These are phyloP conservation scores for Pentalonia nigronervosa DNA, from an alignment of 1,140 invertebrate genomes.

Conservation along the genomic window DNA sequence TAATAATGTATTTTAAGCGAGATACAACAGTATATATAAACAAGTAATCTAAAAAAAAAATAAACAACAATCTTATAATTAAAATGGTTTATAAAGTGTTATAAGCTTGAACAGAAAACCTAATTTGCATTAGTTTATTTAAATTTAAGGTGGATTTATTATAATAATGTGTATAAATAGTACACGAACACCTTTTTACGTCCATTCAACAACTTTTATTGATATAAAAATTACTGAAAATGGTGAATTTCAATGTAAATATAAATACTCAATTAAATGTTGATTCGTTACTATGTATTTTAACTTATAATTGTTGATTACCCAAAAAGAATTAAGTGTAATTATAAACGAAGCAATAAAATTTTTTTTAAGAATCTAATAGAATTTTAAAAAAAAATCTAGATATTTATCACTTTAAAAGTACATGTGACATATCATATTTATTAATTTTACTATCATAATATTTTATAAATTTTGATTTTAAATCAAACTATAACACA, in stretches of 20 bases:
- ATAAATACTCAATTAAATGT: too few species aligned
- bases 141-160: not conserved
- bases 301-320: not conserved
- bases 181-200: not conserved
- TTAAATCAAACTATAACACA: too few species aligned
- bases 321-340: not conserved
- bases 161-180: not conserved
- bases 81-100: not conserved
- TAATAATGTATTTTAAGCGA: not conserved
- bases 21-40: not conserved
- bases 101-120: not conserved
- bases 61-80: not conserved
- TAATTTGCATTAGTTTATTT: not conserved
- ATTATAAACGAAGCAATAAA: not conserved
- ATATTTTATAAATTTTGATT: too few species aligned
- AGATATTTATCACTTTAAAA: too few species aligned
- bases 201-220: not conserved
- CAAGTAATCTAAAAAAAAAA: not conserved
- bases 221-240: not conserved
- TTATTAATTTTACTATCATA: too few species aligned
- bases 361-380: not conserved
- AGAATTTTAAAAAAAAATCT: not conserved
- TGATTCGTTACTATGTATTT: not conserved
- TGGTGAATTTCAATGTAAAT: not conserved
- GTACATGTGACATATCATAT: too few species aligned